Evolutionary conservation across 2,797 vertebrate species (phyloP), one percentile per base, ranked within the genome.

Genomic region (Sebastes kiyomatsui): DNA sequence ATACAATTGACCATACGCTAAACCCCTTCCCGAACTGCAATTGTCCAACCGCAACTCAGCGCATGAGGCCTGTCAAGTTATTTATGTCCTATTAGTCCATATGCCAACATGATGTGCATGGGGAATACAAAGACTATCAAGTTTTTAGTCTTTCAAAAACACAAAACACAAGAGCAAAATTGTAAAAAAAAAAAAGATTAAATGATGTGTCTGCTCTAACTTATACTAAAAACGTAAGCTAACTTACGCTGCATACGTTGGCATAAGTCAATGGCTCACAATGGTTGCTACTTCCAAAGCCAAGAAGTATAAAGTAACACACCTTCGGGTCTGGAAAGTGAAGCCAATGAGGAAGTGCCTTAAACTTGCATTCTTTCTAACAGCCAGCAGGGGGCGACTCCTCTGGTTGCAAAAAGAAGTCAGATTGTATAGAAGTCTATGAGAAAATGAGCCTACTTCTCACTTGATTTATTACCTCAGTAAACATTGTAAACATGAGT

Each of bases 311-410:
- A 12, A 55, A 3, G 16, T 55, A n/a, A 52, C 25, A 16, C 42
- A 49, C 46, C 16, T 49, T 0, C 2, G 18, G 46, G 46, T 20
- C 46, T 49, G 18, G 1, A 20, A 49, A 49, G 46, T 49, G 46
- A 20, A 49, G 46, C 18, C 16, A 49, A 49, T 20, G 46, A 4
- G 6, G 46, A 49, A 49, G 46, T 20, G 3, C 46, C 46, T 49
- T 49, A 49, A 20, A 49, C 46, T 20, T 49, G 46, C 7, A 49
- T 49, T 20, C 0, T 4, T 0, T 49, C 46, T 49, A 49, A 20
- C 0, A 49, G 18, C 46, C 46, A 49, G 46, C 46, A 20, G 46
- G 46, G 7, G 46, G 7, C 46, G 18, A 20, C 46, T 49, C 18
- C 16, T 49, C 46, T 49, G 46, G 46, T 20, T 20, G 46, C 46